phyloP scores from a whole-genome alignment of 2,888 invertebrate genomes.

The Scrobipalpa costella region DNA sequence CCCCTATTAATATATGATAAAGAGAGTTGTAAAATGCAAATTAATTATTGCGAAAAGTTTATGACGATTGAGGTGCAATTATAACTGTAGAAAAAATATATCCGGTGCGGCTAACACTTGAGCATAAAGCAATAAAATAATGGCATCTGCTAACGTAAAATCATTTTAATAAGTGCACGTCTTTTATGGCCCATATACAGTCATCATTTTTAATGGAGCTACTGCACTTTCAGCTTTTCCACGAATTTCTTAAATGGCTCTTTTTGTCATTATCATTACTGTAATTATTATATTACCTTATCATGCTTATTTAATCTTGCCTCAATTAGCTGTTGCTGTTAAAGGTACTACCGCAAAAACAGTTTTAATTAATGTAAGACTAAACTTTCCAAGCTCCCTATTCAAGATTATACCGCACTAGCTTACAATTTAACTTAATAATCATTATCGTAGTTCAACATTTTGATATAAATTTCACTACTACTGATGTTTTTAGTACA shows the following conservation, averaged over 20 bases:
- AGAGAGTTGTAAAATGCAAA: conserved; percentile 44
- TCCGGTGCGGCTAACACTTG: neutral
- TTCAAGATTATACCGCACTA: too few species aligned
- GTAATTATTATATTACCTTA: conserved; percentile 12
- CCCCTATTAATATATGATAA: conserved; percentile 46
- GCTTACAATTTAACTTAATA: too few species aligned
- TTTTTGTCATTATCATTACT: conserved; percentile 17
- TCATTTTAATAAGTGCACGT: neutral
- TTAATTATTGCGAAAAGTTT: conserved; percentile 34
- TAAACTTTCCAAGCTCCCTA: neutral
- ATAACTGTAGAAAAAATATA: neutral
- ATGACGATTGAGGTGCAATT: conserved; percentile 21
- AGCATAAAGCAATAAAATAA: conserved; percentile 1
- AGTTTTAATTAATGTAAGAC: neutral
- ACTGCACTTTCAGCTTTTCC: conserved; percentile 19
- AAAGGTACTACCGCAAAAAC: neutral
- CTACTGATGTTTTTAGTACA: too few species aligned
- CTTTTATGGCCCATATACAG: neutral
- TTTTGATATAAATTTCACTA: too few species aligned
- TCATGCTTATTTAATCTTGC: neutral
- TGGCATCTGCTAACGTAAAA: neutral
- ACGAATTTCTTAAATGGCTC: conserved; percentile 3
- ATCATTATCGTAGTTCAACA: too few species aligned
- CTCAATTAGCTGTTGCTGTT: conserved; percentile 5
- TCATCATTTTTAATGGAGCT: neutral